Conservation (phyloP, 2,113 vertebrate species). For the Montifringilla adamsi region DNA sequence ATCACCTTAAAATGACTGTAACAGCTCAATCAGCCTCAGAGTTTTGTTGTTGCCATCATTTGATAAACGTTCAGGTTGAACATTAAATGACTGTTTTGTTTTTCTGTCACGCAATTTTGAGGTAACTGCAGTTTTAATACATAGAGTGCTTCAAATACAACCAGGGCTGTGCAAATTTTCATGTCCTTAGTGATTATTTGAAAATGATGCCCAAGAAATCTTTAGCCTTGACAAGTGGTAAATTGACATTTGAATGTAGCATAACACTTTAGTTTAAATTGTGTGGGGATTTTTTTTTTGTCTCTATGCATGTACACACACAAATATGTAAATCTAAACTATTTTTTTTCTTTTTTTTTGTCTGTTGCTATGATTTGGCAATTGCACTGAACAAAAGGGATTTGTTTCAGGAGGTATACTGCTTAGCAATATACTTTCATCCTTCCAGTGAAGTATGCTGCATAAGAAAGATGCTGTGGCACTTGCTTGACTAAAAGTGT, state of each 20-base stretch:
- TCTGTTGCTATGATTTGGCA: neutral
- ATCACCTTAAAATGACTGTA: neutral
- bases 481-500: neutral
- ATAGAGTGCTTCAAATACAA: neutral
- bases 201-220: neutral
- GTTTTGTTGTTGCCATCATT: neutral
- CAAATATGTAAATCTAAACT: neutral
- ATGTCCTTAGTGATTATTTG: neutral
- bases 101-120: neutral
- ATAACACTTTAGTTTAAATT: neutral
- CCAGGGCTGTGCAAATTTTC: neutral
- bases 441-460: neutral
- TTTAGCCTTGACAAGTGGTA: neutral
- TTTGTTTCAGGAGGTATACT: neutral
- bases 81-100: neutral
- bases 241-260: neutral
- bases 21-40: neutral
- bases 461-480: neutral
- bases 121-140: neutral
- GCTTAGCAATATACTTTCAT: neutral
- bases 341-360: neutral
- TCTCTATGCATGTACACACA: neutral
- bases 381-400: neutral
- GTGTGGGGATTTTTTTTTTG: neutral
- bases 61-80: neutral